A percentile compares a stretch with the other conserved stretches of the same genome.
Evolutionary conservation across 2,113 vertebrate genomes (phyloP).

Genomic region (Platichthys flesus): DNA sequence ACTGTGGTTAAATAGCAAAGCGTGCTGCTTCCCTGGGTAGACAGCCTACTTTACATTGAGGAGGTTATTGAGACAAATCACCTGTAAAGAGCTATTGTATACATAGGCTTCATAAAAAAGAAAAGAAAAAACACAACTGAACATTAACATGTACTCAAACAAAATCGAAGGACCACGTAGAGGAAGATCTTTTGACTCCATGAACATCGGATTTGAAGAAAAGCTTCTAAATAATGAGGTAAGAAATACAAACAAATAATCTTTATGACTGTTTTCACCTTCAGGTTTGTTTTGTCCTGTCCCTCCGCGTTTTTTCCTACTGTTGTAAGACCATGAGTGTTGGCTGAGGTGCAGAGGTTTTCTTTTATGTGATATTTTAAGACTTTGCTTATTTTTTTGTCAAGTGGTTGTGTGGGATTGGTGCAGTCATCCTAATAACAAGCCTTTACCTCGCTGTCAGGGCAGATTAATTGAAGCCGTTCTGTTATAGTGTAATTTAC

Average conservation of each 20-base stretch:
- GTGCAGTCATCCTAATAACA: conserved; percentile 20
- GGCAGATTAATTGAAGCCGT: conserved; percentile 66
- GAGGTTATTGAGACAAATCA: conserved; percentile 16
- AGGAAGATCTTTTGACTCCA: conserved; percentile 86
- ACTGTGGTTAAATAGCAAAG: conserved; percentile 77
- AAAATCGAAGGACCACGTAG: conserved; percentile 83
- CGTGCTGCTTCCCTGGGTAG: conserved; percentile 41
- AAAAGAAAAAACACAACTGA: background rate
- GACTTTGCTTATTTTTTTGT: background rate
- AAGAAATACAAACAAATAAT: conserved; percentile 21
- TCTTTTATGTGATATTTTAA: background rate
- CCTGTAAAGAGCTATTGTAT: background rate
- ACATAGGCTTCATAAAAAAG: conserved; percentile 17
- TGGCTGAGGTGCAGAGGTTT: background rate
- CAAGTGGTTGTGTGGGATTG: background rate
- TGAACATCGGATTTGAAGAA: conserved; percentile 83
- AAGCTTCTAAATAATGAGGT: conserved; percentile 88
- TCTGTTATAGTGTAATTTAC: conserved; percentile 45
- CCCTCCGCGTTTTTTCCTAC: background rate
- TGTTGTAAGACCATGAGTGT: background rate
- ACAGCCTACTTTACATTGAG: conserved; percentile 38
- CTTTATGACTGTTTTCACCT: background rate
- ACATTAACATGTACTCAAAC: conserved; percentile 82
- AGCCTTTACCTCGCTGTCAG: conserved; percentile 50
- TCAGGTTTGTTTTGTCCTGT: background rate